These are phyloP conservation scores for Lycophotia porphyrea DNA, from an alignment of 2,888 invertebrate genomes.

Conservation along the genomic window DNA sequence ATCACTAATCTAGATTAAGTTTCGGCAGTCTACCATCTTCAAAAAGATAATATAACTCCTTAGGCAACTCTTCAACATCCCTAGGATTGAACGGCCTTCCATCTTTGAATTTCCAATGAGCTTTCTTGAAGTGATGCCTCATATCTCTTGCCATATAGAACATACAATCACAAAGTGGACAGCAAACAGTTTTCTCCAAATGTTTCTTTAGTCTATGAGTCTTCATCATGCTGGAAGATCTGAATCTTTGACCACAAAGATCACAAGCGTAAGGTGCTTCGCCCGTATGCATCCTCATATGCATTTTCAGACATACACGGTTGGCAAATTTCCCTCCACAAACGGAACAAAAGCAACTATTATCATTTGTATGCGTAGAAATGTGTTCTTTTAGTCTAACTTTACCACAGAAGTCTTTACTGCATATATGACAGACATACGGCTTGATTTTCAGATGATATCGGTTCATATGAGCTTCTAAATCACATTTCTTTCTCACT, in stretches of 20 bases:
- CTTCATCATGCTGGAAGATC: slow-evolving; percentile 76
- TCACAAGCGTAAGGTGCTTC: slow-evolving; percentile 76
- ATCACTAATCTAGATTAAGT: slow-evolving; percentile 17
- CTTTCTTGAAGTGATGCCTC: slow-evolving; percentile 76
- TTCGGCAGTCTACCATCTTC: slow-evolving; percentile 70
- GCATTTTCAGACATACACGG: slow-evolving; percentile 74
- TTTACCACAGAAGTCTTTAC: slow-evolving; percentile 72
- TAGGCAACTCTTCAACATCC: slow-evolving; percentile 67
- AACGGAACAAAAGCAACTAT: slow-evolving; percentile 67
- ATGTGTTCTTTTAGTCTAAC: slow-evolving; percentile 70
- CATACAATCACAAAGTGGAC: slow-evolving; percentile 75
- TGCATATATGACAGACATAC: slow-evolving; percentile 69
- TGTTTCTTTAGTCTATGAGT: slow-evolving; percentile 75
- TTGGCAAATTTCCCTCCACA: slow-evolving; percentile 75
- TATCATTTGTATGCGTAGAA: slow-evolving; percentile 65
- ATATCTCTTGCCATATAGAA: slow-evolving; percentile 74
- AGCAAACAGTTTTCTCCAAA: slow-evolving; percentile 71
- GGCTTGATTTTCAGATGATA: slow-evolving; percentile 74
- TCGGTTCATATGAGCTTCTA: slow-evolving; percentile 73
- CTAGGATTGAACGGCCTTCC: slow-evolving; percentile 70
- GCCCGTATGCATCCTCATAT: slow-evolving; percentile 74
- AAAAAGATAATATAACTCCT: slow-evolving; percentile 70
- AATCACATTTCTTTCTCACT: slow-evolving; percentile 65
- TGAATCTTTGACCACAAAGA: slow-evolving; percentile 73
- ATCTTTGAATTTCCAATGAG: slow-evolving; percentile 73